Base-by-base conservation (phyloP, 2,888 invertebrate genomes). In the Trissolcus brochymenae region DNA sequence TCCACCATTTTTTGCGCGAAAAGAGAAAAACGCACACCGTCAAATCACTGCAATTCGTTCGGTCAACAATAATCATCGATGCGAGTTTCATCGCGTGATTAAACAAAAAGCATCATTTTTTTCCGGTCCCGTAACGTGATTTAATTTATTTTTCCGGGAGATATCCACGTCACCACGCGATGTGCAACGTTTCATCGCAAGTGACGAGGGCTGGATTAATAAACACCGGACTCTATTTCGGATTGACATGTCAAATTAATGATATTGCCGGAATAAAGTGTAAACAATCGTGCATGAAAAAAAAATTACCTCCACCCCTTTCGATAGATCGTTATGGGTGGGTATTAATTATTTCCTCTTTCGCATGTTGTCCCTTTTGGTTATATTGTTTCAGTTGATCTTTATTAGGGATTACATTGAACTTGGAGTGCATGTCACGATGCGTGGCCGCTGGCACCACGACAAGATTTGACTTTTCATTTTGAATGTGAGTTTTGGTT, bases 81-180 rank as follows among this genome's bases (percentile, higher is more conserved):
- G 72, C 68, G 65, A 78, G 51, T 70, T 70, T 70, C 62, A 66
- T 70, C 78, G 77, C 80, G 80, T 62, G 76, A 66, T 76, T 76
- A 71, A 71, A 71, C 71, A 70, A 71, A 71, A 76, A 71, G 51
- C 62, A 76, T 76, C 29, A 65, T 64, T 70, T 73, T 73, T 77
- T 70, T 55, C 19, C 49, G 13, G 56, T 13, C 77, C 72, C 80
- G 80, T 81, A 84, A 81, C 81, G 40, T 80, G 82, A 82, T 82
- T 84, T 83, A 84, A 83, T 85, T 83, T 82, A 85, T 85, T 85
- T 85, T 85, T 82, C 84, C 83, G 82, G 82, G 81, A 80, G 81
- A 35, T 82, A 83, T 35, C 81, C 82, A 81, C 84, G 81, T 81
- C 81, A 81, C 79, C 78, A 81, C 79, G 82, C 35, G 46, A 49